Evolutionary conservation across 2,888 invertebrate genomes (phyloP).

Genomic region (Stenotaenia linearis): DNA sequence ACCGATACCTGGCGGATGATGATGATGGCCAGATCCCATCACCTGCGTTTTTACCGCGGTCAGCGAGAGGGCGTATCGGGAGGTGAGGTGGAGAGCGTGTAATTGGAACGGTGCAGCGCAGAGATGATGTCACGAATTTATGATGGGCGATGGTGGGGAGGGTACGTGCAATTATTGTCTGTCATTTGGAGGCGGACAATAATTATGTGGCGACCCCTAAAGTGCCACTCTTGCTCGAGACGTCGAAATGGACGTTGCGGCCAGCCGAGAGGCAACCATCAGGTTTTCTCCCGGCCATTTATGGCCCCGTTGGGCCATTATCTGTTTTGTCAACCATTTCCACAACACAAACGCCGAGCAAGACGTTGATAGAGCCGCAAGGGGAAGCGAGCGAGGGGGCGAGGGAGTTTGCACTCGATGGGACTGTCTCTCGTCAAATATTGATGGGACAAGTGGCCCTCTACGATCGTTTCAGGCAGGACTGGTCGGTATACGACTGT

Average conservation of each 20-base stretch:
- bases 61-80: background rate
- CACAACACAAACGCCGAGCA: background rate
- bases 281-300: slow-evolving; percentile 27
- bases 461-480: background rate
- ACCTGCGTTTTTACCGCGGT: slow-evolving; percentile 30
- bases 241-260: slow-evolving; percentile 3
- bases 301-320: slow-evolving; percentile 28
- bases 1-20: background rate
- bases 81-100: background rate
- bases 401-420: background rate
- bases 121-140: slow-evolving; percentile 32
- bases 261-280: background rate
- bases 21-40: slow-evolving; percentile 6
- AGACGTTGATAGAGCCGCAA: background rate
- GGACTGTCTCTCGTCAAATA: slow-evolving; percentile 16
- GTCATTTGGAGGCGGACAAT: slow-evolving; percentile 31
- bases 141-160: slow-evolving; percentile 3
- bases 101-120: slow-evolving; percentile 24
- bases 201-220: slow-evolving; percentile 31
- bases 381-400: background rate
- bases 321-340: slow-evolving; percentile 33
- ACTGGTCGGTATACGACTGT: background rate
- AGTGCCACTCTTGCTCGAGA: slow-evolving; percentile 27
- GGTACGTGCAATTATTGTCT: slow-evolving; percentile 30
- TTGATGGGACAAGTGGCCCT: slow-evolving; percentile 24